phyloP scores from a whole-genome alignment of 2,888 invertebrate species.

The Boloria euphrosyne region DNA sequence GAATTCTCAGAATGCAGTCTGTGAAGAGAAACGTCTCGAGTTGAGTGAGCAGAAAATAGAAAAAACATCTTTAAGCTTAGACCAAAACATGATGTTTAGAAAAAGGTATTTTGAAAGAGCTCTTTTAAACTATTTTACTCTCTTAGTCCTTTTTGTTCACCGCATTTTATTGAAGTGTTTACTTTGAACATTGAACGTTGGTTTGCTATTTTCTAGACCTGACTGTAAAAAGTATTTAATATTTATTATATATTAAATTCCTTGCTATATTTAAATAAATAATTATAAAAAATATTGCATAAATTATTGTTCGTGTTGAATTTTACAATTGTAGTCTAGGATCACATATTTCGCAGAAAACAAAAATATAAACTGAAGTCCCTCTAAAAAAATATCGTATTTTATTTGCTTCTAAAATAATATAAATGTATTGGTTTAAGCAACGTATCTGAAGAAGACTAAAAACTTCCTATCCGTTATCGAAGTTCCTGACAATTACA shows the following conservation, averaged over 20 bases:
- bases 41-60: conserved; percentile 12
- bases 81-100: conserved; percentile 13
- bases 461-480: neutral
- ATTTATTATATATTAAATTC: too few relatives aligned
- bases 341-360: too few relatives aligned
- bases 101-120: conserved; percentile 13
- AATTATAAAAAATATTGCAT: too few relatives aligned
- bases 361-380: too few relatives aligned
- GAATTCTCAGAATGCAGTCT: conserved; percentile 14
- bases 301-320: too few relatives aligned
- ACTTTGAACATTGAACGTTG: neutral
- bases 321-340: too few relatives aligned
- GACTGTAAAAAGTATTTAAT: neutral
- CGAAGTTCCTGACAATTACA: conserved; percentile 13
- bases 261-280: too few relatives aligned
- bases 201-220: neutral
- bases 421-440: too few relatives aligned
- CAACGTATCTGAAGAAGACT: too few relatives aligned
- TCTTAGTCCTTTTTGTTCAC: conserved; percentile 8
- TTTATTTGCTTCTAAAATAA: too few relatives aligned
- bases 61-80: conserved; percentile 11
- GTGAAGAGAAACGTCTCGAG: conserved; percentile 14
- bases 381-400: too few relatives aligned
- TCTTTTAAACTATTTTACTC: conserved; percentile 9
- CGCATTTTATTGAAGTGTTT: conserved; percentile 4